Base-by-base conservation (phyloP, 2,113 vertebrate species). In the Cricetomys ansorgei region DNA sequence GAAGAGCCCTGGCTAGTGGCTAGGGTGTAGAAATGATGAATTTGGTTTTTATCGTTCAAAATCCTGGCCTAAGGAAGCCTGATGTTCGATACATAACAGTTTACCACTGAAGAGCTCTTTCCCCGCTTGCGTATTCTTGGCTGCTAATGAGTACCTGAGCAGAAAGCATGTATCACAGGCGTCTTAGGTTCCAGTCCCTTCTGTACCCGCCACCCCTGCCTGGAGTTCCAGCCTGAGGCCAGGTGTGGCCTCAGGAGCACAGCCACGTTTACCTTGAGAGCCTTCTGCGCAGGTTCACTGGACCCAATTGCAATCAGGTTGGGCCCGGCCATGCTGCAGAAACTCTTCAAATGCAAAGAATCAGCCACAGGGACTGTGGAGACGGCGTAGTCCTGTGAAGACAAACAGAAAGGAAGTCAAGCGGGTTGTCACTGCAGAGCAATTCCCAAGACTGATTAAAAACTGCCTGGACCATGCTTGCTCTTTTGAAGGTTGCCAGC, bases 291-390 rank as follows among this genome's bases (percentile, higher is more conserved):
- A 70, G 98, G 88, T 97, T 99, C 99, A 94, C 99, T 99, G 97
- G 99, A 99, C 98, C 99, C 99, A 0, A 99, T 99, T 62, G 99
- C 98, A 8, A 99, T 99, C 94, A 99, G 99, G 95, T 99, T 99
- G 37, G 99, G 99, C 94, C 99, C 99, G 77, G 99, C 99, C 99
- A 99, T 99, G 96, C 99, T 99, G 99, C 99, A 99, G 98, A 99
- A 99, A 97, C 99, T 99, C 98, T 99, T 99, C 98, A 99, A 98
- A 97, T 99, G 99, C 96, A 99, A 98, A 45, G 98, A 94, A 16
- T 99, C 98, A 50, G 95, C 81, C 89, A 99, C 99, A 0, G 99
- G 99, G 27, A 99, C 99, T 0, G 99, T 99, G 64, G 99, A 99
- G 94, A 99, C 99, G 0, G 99, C 99, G 34, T 99, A 99, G 98